Evolutionary conservation across 92 coral and sea anemone species (phyloP).

Genomic region (Umimayanthus chanpuru): DNA sequence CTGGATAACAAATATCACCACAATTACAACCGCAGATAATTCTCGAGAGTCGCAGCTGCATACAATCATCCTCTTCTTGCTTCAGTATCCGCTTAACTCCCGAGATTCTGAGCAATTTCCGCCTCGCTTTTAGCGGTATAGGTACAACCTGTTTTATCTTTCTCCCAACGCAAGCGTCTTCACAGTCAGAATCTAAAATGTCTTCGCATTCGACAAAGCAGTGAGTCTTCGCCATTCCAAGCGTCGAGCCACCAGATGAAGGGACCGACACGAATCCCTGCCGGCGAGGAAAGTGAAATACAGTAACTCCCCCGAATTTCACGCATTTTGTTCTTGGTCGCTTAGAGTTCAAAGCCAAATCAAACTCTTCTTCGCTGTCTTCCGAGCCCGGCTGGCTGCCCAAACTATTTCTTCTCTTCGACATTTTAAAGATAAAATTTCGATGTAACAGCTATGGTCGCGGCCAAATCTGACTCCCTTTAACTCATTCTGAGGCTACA

Average conservation of each 20-base stretch:
- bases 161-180: constrained; percentile 38
- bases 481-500: constrained; percentile 10
- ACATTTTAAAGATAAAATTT: constrained; percentile 45
- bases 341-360: constrained; percentile 32
- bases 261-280: constrained; percentile 97
- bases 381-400: constrained; percentile 49
- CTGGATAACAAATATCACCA: constrained; percentile 89
- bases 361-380: constrained; percentile 58
- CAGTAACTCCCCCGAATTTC: constrained; percentile 80
- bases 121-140: constrained; percentile 80
- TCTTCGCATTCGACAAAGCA: constrained; percentile 68
- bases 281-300: constrained; percentile 85
- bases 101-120: constrained; percentile 73
- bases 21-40: constrained; percentile 94
- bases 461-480: constrained; percentile 37
- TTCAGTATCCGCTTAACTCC: constrained; percentile 86
- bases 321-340: constrained; percentile 65
- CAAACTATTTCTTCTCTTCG: constrained; percentile 70
- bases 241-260: constrained; percentile 89
- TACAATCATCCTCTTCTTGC: constrained; percentile 83
- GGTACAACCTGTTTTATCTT: constrained; percentile 65
- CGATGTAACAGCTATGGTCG: not conserved
- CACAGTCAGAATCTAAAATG: constrained; percentile 42
- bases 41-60: constrained; percentile 85
- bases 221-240: constrained; percentile 93